phyloP scores from a whole-genome alignment of 2,797 vertebrate genomes.

The Girardinus metallicus region DNA sequence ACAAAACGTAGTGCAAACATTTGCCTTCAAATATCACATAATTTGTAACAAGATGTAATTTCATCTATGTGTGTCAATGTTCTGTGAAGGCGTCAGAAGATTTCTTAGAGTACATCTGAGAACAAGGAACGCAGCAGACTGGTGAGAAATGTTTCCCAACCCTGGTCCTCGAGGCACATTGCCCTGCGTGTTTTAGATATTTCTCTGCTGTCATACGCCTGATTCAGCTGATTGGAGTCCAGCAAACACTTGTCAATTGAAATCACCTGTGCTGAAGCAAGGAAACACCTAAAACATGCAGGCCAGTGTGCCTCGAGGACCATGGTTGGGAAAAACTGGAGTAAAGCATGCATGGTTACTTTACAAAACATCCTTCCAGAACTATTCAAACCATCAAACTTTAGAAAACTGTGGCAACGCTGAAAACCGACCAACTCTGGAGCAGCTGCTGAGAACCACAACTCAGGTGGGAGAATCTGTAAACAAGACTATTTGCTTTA shows the following conservation, averaged over 20 bases:
- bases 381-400: not conserved
- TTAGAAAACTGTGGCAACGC: not conserved
- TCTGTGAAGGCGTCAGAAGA: not conserved
- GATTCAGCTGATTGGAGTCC: too few species aligned
- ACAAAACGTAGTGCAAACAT: not conserved
- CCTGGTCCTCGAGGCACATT: too few species aligned
- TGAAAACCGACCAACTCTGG: not conserved
- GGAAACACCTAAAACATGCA: too few species aligned
- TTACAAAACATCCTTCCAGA: not conserved
- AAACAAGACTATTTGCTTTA: not conserved
- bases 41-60: not conserved
- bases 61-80: not conserved
- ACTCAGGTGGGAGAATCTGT: not conserved
- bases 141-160: not conserved
- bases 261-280: too few species aligned
- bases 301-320: too few species aligned
- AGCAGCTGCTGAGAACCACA: not conserved
- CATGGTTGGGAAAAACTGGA: too few species aligned
- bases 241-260: too few species aligned
- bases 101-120: not conserved
- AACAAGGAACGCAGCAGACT: not conserved
- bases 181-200: too few species aligned
- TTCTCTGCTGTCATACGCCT: too few species aligned
- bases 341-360: not conserved
- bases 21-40: not conserved